phyloP scores from a whole-genome alignment of 2,888 invertebrate genomes.

The Stenoptilia bipunctidactyla region DNA sequence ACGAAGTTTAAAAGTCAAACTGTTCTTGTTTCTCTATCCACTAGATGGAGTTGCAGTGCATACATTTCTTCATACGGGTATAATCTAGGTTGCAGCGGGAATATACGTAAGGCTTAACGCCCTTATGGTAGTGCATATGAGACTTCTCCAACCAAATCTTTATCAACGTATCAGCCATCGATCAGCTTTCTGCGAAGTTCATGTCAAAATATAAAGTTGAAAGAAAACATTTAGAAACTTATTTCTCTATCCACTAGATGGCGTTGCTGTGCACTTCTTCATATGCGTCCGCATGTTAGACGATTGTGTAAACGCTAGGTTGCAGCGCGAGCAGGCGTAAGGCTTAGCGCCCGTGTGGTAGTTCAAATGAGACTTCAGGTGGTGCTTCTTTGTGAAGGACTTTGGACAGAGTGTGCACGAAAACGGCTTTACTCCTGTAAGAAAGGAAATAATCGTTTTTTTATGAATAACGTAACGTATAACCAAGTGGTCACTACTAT shows the following conservation, averaged over 20 bases:
- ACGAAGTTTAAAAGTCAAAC: too few relatives aligned
- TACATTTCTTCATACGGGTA: too few relatives aligned
- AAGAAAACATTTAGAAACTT: not conserved
- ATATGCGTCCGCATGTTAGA: conserved; percentile 90
- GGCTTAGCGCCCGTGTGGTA: conserved; percentile 88
- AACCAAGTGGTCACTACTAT: too few relatives aligned
- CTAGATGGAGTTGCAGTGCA: too few relatives aligned
- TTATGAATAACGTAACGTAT: too few relatives aligned
- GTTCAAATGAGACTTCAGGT: conserved; percentile 86
- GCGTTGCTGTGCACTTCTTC: conserved; percentile 76
- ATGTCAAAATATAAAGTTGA: not conserved
- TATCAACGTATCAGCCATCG: too few relatives aligned
- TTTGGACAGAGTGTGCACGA: conserved; percentile 77
- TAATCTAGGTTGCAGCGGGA: too few relatives aligned
- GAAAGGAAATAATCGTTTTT: too few relatives aligned
- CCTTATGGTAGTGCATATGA: too few relatives aligned
- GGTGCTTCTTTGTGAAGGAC: conserved; percentile 89
- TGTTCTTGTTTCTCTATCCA: too few relatives aligned
- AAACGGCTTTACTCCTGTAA: conserved; percentile 82
- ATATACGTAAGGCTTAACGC: too few relatives aligned
- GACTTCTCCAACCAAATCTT: too few relatives aligned
- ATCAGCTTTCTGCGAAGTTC: not conserved
- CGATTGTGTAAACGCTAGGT: conserved; percentile 84
- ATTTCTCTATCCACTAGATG: not conserved
- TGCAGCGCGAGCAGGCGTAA: conserved; percentile 74